Percentiles rank a stretch among this genome's conserved stretches.
Conservation (phyloP, 1,140 invertebrate species). For the Neuroterus valhalla region DNA sequence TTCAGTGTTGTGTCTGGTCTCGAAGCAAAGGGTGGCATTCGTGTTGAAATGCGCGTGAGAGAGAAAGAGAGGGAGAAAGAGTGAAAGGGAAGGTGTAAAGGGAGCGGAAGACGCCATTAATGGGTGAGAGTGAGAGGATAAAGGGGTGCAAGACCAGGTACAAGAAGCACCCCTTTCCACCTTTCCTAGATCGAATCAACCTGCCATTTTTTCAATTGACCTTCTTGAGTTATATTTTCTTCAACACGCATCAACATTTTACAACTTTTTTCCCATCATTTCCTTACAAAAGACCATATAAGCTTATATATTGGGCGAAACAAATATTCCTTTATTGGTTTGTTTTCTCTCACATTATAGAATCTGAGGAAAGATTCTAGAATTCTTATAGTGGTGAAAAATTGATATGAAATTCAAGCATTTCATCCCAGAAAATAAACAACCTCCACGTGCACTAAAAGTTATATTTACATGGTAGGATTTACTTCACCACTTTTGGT, state of each 20-base stretch:
- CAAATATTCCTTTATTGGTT: too few relatives aligned
- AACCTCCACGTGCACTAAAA: too few relatives aligned
- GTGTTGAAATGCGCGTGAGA: conserved; percentile 38
- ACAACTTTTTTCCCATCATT: background rate
- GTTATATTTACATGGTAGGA: too few relatives aligned
- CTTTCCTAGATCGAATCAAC: background rate
- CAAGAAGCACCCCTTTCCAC: conserved; percentile 4
- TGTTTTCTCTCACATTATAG: too few relatives aligned
- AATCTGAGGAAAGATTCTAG: too few relatives aligned
- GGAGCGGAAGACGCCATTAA: background rate
- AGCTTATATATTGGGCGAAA: too few relatives aligned
- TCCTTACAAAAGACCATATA: background rate
- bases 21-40: conserved; percentile 41
- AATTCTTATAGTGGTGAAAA: too few relatives aligned
- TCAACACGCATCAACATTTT: background rate
- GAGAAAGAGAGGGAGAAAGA: conserved; percentile 33
- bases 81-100: background rate
- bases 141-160: background rate
- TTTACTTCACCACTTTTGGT: too few relatives aligned
- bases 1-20: conserved; percentile 57
- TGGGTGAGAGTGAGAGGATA: too few relatives aligned
- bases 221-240: background rate
- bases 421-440: too few relatives aligned
- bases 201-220: conserved; percentile 6
- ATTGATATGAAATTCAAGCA: too few relatives aligned